Conservation (phyloP, 2,797 vertebrate species). For the Pantherophis vulpinus region DNA sequence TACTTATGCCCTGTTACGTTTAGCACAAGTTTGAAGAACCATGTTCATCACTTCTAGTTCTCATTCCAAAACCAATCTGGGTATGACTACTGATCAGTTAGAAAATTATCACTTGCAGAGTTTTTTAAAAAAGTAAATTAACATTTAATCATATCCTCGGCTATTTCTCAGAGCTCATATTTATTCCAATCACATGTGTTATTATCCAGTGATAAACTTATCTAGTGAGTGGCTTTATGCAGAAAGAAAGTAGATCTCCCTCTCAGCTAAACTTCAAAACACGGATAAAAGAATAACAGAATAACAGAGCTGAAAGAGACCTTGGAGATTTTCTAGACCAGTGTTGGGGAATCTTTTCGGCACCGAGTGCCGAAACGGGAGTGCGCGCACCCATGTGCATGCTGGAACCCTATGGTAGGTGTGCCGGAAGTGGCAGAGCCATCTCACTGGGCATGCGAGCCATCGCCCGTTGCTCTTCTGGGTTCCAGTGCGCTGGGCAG, state of each 20-base stretch:
- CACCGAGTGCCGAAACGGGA: no score
- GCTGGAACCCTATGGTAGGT: no score
- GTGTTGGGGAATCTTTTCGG: no score
- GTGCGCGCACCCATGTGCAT: accelerated
- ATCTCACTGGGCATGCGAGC: no score
- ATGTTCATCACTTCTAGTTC: background rate
- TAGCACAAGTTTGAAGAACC: background rate
- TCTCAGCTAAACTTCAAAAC: background rate
- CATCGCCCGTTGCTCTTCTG: no score
- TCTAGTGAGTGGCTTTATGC: background rate
- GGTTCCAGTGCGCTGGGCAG: no score
- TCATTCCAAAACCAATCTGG: background rate
- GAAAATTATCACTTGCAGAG: background rate
- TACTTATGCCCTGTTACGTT: background rate
- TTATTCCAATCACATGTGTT: background rate
- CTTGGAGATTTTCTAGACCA: no score
- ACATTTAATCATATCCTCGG: background rate
- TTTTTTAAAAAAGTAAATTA: background rate
- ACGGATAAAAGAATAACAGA: background rate
- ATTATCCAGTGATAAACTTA: background rate
- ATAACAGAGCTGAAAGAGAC: background rate
- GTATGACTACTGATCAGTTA: background rate
- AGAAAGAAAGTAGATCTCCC: background rate
- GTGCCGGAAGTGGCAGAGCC: no score
- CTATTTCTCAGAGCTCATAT: background rate